Base-by-base conservation (phyloP, 2,113 vertebrate species). In the Gila orcuttii region DNA sequence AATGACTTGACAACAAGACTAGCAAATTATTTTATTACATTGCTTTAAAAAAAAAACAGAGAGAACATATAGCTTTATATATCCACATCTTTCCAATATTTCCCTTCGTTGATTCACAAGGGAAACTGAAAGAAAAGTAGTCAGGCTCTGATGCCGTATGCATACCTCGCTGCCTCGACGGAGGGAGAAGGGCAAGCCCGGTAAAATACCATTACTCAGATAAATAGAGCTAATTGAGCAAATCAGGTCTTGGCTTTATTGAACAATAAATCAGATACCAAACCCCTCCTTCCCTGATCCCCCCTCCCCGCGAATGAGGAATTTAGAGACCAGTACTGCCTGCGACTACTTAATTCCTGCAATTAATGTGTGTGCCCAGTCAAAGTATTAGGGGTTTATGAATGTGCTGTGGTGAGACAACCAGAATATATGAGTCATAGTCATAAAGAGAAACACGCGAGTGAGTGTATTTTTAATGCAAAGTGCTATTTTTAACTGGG, bases 181-280 rank as follows among this genome's bases (percentile, higher is more conserved):
- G 82, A 87, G 62, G 42, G 59, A 69, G 57, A 66, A 88, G 71
- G 59, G 50, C 77, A 82, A 69, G 42, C 57, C 31, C 25, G 50
- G 76, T 85, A 86, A 90, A 90, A 89, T 69, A 82, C 86, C 88
- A 81, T 90, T 89, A 87, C 86, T 89, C 42, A 82, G 71, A 91
- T 90, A 86, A 91, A 88, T 82, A 79, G 36, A 91, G 86, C 85
- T 91, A 90, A 90, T 91, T 91, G 86, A 89, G 87, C 86, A 90
- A 91, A 90, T 88, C 86, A 82, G 86, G 47, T 68, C 84, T 60
- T 33, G 79, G 68, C 79, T 86, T 91, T 89, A 91, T 87, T 91
- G 87, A 86, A 86, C 86, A 78, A 89, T 88, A 91, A 88, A 86
- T 92, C 89, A 89, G 81, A 64, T 21, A 4, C 39, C 39, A 1